phyloP scores from a whole-genome alignment of 2,888 invertebrate genomes.

The Polietes domitor region DNA sequence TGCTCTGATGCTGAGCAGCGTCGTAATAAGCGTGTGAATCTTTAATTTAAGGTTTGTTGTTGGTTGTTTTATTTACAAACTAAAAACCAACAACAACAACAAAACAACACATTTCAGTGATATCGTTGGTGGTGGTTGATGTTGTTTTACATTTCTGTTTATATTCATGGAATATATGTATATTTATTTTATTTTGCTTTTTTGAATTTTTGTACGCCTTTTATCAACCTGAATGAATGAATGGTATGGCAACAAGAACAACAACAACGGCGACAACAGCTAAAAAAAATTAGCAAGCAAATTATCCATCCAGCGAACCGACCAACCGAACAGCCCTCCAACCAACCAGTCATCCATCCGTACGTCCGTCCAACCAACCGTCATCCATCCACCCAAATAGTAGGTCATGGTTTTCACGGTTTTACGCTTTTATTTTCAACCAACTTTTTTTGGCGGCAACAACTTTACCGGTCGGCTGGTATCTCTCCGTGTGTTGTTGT shows the following conservation, averaged over 20 bases:
- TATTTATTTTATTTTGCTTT: background rate
- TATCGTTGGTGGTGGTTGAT: background rate
- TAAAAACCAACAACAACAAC: background rate
- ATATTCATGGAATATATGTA: background rate
- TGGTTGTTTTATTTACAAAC: background rate
- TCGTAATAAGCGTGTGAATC: constrained; percentile 56
- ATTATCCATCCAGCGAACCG: constrained; percentile 51
- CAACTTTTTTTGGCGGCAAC: constrained; percentile 36
- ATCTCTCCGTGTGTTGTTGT: background rate
- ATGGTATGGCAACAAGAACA: background rate
- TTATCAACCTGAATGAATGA: constrained; percentile 17
- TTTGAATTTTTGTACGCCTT: constrained; percentile 41
- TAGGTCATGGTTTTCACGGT: constrained; percentile 67
- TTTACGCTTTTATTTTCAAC: constrained; percentile 56
- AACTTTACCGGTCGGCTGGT: background rate
- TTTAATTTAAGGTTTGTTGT: constrained; percentile 15
- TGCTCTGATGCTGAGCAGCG: too few species aligned
- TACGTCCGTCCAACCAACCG: background rate
- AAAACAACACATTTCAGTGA: background rate
- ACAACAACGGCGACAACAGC: too few species aligned
- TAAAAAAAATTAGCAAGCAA: constrained; percentile 34
- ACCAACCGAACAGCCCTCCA: constrained; percentile 14
- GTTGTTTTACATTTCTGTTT: constrained; percentile 38
- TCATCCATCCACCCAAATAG: constrained; percentile 51
- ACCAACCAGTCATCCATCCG: background rate